These are phyloP conservation scores for Periophthalmus modestus DNA, from an alignment of 2,113 vertebrate species.

Conservation along the genomic window DNA sequence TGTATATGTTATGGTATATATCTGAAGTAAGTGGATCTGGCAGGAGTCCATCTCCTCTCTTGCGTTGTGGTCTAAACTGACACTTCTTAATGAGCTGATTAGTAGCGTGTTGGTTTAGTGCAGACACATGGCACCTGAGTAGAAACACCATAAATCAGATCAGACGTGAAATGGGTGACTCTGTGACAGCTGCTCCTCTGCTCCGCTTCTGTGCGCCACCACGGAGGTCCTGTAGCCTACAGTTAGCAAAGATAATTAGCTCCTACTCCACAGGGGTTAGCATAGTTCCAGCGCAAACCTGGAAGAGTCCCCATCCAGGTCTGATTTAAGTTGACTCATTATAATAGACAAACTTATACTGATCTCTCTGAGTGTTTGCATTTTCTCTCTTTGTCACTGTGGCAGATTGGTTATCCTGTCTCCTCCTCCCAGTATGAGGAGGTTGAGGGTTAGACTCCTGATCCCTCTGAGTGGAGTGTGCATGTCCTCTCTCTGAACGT, in stretches of 20 bases:
- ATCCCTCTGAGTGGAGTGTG: too few species aligned
- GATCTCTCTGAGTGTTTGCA: too few species aligned
- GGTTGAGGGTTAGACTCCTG: too few species aligned
- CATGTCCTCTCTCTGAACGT: too few species aligned
- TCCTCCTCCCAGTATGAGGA: too few species aligned
- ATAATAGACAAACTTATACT: background rate
- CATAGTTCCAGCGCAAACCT: background rate
- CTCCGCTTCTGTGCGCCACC: background rate
- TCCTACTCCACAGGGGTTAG: constrained; percentile 57
- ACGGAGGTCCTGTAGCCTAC: constrained; percentile 16
- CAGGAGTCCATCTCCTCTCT: background rate
- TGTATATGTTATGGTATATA: too few species aligned
- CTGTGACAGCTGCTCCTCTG: constrained; percentile 12
- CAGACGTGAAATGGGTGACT: background rate
- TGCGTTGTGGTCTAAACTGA: background rate
- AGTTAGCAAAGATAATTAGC: constrained; percentile 68
- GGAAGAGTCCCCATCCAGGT: constrained; percentile 40
- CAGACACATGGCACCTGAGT: background rate
- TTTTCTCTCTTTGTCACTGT: too few species aligned
- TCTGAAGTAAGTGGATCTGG: background rate
- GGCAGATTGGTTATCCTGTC: too few species aligned
- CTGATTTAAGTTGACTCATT: constrained; percentile 66
- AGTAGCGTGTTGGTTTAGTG: background rate
- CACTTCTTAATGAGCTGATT: background rate
- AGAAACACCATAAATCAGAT: background rate